phyloP scores from a whole-genome alignment of 1,140 invertebrate genomes.

The honey bee (Apis mellifera) region Amel_HAv3.1 CM009931.2:9470001-9470500 shows the following conservation, averaged over 20 bases:
- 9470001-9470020: no score
- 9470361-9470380: constrained; percentile 7
- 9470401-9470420: neutral
- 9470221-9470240: no score
- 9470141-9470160: no score
- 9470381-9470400: constrained; percentile 16
- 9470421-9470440: neutral
- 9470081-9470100: no score
- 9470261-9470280: neutral
- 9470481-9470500: constrained; percentile 20
- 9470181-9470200: no score
- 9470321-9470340: neutral
- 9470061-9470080: no score
- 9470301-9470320: neutral
- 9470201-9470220: no score
- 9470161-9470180: no score
- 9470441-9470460: neutral
- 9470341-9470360: neutral
- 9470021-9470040: no score
- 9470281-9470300: neutral
- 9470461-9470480: neutral
- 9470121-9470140: no score
- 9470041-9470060: no score
- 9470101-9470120: no score
- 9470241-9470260: neutral